Evolutionary conservation across 2,888 invertebrate species (phyloP), one percentile per base, ranked within the genome.

Genomic region (Margaritifera margaritifera): DNA sequence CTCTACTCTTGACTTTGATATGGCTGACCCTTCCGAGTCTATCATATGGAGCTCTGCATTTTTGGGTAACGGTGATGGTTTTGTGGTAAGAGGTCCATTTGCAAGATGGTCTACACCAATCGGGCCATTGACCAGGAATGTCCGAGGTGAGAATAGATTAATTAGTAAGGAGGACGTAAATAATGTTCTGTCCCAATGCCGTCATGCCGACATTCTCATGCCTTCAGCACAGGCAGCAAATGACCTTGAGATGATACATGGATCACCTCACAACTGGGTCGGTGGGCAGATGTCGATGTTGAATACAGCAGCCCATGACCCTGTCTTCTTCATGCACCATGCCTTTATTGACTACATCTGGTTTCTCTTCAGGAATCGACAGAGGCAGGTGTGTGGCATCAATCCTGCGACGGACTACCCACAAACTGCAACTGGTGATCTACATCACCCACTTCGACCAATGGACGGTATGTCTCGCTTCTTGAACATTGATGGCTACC

Each of bases 61-160:
- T 64, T 69, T 84, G 19, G 85, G 85, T 22, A 81, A 75, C 25
- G 78, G 80, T 5, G 74, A 81, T n/a, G 86, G 85, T 1, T 68
- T 78, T 6, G 84, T 86, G 1, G 71, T 64, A 8, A 55, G 69
- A 6, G 86, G 86, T 6, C 84, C 86, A 0, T 86, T 84, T 66
- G 80, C 81, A 11, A 80, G 80, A 64, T 85, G 84, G 82, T 22
- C 60, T 5, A 82, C 80, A 1, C 77, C 81, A 4, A 59, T 69
- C 11, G 82, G 81, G 18, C 77, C 71, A 2, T 74, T 85, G 20
- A 80, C 80, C 3, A 70, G 84, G 64, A 84, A 83, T 25, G 73
- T 80, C 18, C 81, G 78, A 8, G 70, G 68, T 1, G 75, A 76
- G 18, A 83, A 82, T 22, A 66, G 76, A 59, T 64, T 83, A n/a